Evolutionary conservation across 2,888 invertebrate species (phyloP), one percentile per base, ranked within the genome.

Genomic region (Proisotoma minuta): DNA sequence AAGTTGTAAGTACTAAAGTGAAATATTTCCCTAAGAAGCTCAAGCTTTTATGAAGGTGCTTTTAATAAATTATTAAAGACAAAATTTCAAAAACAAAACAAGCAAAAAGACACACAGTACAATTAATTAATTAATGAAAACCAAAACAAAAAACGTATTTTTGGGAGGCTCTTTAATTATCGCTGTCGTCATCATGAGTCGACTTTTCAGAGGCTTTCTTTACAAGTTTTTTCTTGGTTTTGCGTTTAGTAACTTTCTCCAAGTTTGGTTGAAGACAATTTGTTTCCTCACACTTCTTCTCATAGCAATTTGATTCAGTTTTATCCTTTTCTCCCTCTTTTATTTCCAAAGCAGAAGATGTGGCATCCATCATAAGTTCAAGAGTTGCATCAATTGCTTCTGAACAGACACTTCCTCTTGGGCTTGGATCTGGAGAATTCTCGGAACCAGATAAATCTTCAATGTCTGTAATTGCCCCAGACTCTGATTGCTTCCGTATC

Each of bases 21-120:
- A n/a, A n/a, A n/a, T n/a, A n/a, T n/a, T n/a, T n/a, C n/a, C n/a
- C 71, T 71, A 71, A 63, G 69, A 71, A 69, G 71, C 71, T 71
- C 71, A 71, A 71, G 71, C 71, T 68, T 59, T 51, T 27, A 18
- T 51, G 20, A 49, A 10, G 12, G 8, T 10, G 34, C 8, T 10
- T 34, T 34, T n/a, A n/a, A n/a, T n/a, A n/a, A n/a, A n/a, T n/a
- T n/a, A n/a, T n/a, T n/a, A n/a, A n/a, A n/a, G n/a, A n/a, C n/a
- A n/a, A n/a, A n/a, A n/a, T n/a, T n/a, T n/a, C n/a, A n/a, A n/a
- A n/a, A n/a, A n/a, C n/a, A n/a, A n/a, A n/a, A n/a, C n/a, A n/a
- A n/a, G n/a, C n/a, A n/a, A n/a, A n/a, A n/a, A n/a, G n/a, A n/a
- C n/a, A n/a, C n/a, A n/a, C n/a, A n/a, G n/a, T n/a, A n/a, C n/a